Evolutionary conservation across 2,888 invertebrate species (phyloP), one percentile per base, ranked within the genome.

Genomic region (Invenusta paracnida): DNA sequence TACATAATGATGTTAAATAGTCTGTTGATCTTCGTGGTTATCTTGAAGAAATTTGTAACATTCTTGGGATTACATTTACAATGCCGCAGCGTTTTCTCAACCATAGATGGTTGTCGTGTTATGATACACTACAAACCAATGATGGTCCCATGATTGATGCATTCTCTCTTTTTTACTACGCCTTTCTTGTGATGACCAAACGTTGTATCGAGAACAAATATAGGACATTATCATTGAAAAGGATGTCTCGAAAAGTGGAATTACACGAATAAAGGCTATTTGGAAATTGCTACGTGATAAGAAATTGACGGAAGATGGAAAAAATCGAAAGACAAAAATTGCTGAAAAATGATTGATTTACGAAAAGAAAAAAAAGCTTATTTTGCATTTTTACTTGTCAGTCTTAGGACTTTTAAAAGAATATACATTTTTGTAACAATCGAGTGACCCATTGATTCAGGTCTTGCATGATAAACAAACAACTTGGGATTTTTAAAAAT

Each of bases 1-100:
- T 89, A 23, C 79, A 79, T 79, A 79, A 48, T 48, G 48, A 48
- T 48, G 48, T 48, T 48, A 48, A 48, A 48, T 48, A 17, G 48
- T 48, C 17, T 5, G 48, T 48, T 48, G 48, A 48, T 48, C 48
- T 48, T 48, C 48, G 17, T 48, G 48, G 48, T 48, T 48, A 48
- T 48, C 48, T 48, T 48, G 48, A 48, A 48, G 48, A 48, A 48
- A 48, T 48, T 48, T 48, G 48, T 48, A 48, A 5, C 48, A 48
- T 48, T 48, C 48, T 48, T 48, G 48, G 48, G 48, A 48, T 48
- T 48, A 48, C 48, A 48, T 48, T 48, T 48, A 48, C 48, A 48
- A 48, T 48, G 48, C 48, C 48, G 48, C 48, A 48, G 5, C 17
- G 48, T 48, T 48, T 48, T 48, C 48, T 48, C 17, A 5, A 48